Base-by-base conservation (phyloP, 37 sponge, comb jelly and placozoan species). In the Chondrosia reniformis region DNA sequence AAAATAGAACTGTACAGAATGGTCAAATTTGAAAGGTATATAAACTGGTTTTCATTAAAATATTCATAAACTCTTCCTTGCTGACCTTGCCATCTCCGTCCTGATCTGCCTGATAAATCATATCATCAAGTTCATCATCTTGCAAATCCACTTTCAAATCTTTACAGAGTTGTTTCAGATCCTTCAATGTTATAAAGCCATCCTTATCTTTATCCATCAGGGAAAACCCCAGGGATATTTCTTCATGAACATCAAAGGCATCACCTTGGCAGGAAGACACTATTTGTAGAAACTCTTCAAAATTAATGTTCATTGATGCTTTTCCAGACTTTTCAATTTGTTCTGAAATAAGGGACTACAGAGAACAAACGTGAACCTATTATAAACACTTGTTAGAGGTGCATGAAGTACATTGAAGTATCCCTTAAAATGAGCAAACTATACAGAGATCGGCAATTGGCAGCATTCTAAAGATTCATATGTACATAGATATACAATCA, bases 61-160 rank as follows among this genome's bases (percentile, higher is more conserved):
- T 69, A 21, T 69, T 36, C 43, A 69, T 24, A 69, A 69, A 69
- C 43, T 69, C 72, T 38, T 69, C 72, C 24, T 69, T 37, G 72
- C 43, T 69, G 9, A 69, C 72, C 24, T 69, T 69, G 2, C 72
- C 89, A 69, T 84, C 86, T 55, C 93, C 93, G 79, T 87, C 79
- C 37, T 27, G 57, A 73, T 92, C 86, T 30, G 93, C 93, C 61
- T 88, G 86, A 19, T 58, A 63, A 3, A 92, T 78, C 93, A 92
- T 84, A 4, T 76, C 89, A 59, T 78, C 43, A 8, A 85, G 63
- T 10, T 89, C 90, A 30, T 39, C 63, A n/a, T 55, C 64, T 36
- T 25, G 19, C 41, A 63, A 32, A 6, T 22, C 21, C 61, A 75
- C 9, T 4, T 41, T 45, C 67, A 57, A 6, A 4, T 85, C 86